A percentile compares a stretch with the other conserved stretches of the same genome.
Evolutionary conservation across 2,113 vertebrate species (phyloP).

Genomic region (Harpagus bidentatus): DNA sequence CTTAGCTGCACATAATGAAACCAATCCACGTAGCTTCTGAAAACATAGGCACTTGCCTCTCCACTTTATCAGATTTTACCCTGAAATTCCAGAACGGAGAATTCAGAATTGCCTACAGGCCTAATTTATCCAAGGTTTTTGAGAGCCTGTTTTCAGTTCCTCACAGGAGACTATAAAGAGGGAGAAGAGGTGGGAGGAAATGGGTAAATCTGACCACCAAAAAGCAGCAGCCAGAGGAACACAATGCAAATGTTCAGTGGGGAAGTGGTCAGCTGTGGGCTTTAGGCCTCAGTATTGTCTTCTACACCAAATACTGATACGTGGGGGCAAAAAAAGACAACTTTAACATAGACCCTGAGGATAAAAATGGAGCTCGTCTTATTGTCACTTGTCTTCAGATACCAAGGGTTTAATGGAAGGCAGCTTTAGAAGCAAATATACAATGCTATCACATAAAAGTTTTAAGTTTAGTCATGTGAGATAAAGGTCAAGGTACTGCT

Average conservation of each 20-base stretch:
- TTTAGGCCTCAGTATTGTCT: neutral
- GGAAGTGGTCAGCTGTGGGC: neutral
- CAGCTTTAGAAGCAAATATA: neutral
- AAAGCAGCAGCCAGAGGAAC: neutral
- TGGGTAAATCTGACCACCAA: neutral
- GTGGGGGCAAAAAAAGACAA: neutral
- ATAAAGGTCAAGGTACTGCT: conserved; percentile 1
- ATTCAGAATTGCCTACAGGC: neutral
- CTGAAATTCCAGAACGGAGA: neutral
- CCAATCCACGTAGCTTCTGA: neutral
- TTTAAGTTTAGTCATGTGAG: neutral
- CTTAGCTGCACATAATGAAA: conserved; percentile 10
- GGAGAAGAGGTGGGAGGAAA: neutral
- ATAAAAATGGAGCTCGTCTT: neutral
- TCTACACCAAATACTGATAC: neutral
- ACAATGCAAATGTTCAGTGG: neutral
- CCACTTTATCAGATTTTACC: neutral
- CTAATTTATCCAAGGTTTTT: neutral
- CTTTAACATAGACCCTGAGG: neutral
- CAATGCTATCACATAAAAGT: neutral
- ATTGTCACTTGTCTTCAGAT: neutral
- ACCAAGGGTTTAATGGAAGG: neutral
- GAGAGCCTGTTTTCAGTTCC: neutral
- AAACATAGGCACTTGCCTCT: neutral
- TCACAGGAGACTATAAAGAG: neutral